Base-by-base conservation (phyloP, 2,113 vertebrate genomes). In the Daubentonia madagascariensis region DNA sequence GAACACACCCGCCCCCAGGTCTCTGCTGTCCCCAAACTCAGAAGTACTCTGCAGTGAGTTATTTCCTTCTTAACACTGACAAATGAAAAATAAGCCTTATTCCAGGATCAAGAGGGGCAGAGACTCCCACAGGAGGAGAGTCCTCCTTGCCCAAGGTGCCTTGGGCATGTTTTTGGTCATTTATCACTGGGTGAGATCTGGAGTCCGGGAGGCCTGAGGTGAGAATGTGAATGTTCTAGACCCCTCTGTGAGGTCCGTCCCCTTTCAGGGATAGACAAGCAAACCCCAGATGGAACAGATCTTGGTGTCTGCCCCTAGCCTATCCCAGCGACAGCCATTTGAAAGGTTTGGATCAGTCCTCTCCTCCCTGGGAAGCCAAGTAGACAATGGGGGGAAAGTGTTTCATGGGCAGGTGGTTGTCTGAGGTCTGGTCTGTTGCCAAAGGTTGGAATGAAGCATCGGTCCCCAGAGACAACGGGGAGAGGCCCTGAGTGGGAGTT, bases 401-500 rank as follows among this genome's bases (percentile, higher is more conserved):
- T 14, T 23, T 50, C 25, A 1, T 4, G 2, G 85, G 76, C 76
- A 73, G 35, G 23, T 25, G 57, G 65, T 35, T 25, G 23, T 28
- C 65, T 18, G 14, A n/a, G 65, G 5, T 16, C 16, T 2, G 8
- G 17, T 50, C 48, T 70, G 72, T 22, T 35, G 57, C 17, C 18
- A 20, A 45, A 65, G 63, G n/a, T 22, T 57, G 30, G 83, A 78
- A 23, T 23, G 25, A 13, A 10, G 22, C 1, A 12, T 43, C 14
- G 2, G 16, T 2, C 3, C 76, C 8, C 9, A 8, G 17, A 7
- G 2, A 25, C 32, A 28, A 20, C 0, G 20, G 35, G 28, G 48
- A 10, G 20, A 12, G 18, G 32, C 5, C 32, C 48, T 32, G 50
- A 28, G 13, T 3, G 32, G 37, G 54, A 5, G 28, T 23, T 3